Evolutionary conservation across 2,113 vertebrate genomes (phyloP), one percentile per base, ranked within the genome.

Genomic region (Pangasianodon hypophthalmus): DNA sequence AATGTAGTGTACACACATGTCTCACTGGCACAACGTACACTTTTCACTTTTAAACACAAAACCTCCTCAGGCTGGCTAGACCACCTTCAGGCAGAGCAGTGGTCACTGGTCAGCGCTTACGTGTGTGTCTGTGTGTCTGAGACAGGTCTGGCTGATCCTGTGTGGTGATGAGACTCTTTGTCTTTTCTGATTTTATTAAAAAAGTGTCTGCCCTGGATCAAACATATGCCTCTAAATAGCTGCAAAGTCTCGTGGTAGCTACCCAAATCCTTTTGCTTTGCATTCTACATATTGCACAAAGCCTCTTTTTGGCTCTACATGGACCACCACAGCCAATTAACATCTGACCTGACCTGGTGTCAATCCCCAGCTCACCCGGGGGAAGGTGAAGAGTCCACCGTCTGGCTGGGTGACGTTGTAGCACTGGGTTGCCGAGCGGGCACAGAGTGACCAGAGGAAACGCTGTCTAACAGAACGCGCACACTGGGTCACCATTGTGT

Each of bases 291-390:
- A 87, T 60, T 88, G 79, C 90, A 92, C 92, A 92, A 92, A 90
- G 90, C 83, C 58, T 88, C 90, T 91, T 91, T 93, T 92, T 88
- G 81, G 67, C 48, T 48, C 80, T 60, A 50, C 54, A 21, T 67
- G 89, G 90, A 91, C 86, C 44, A 89, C 90, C 91, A 64, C 41
- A 90, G 88, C 64, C 91, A 52, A 90, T 92, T 92, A 92, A 92
- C 92, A 92, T 90, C 88, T 93, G 93, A 92, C 93, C 91, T 71
- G 93, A 92, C 92, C 93, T 82, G 73, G 86, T 91, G 92, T 93
- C 92, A 93, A 86, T 88, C 88, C 87, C 67, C 52, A 79, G 85
- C 84, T 89, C 79, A 82, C 79, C 79, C 80, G 44, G n/a, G 64
- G 71, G 73, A 79, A 91, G 92, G 90, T 91, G 85, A 92, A 91